phyloP scores from a whole-genome alignment of 2,888 invertebrate genomes.

The Philopedon plagiatum region DNA sequence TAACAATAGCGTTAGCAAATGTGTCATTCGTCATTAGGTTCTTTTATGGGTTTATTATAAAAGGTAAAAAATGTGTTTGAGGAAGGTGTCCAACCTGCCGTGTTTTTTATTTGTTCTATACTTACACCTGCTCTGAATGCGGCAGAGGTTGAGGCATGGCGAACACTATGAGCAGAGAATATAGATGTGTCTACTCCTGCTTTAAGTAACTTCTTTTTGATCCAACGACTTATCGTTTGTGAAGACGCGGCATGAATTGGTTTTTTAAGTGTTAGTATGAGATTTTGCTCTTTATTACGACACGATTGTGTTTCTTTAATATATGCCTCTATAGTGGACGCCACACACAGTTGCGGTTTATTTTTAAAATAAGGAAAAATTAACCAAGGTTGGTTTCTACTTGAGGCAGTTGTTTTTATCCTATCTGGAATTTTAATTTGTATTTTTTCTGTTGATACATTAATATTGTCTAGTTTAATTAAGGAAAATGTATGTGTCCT shows the following conservation, averaged over 20 bases:
- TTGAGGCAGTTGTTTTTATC: no score
- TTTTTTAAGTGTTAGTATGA: constrained; percentile 44
- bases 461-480: constrained; percentile 9
- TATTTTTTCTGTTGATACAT: constrained; percentile 9
- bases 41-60: constrained; percentile 40
- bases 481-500: constrained; percentile 16
- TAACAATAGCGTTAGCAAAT: constrained; percentile 35
- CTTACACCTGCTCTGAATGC: constrained; percentile 40
- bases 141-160: constrained; percentile 47
- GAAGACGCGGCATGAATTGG: constrained; percentile 39
- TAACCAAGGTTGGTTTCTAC: no score
- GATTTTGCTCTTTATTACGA: neutral
- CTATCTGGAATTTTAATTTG: no score
- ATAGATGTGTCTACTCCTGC: constrained; percentile 38
- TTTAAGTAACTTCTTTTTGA: constrained; percentile 38
- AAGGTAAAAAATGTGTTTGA: constrained; percentile 42
- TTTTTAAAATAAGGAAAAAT: constrained; percentile 22
- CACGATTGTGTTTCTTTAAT: constrained; percentile 8
- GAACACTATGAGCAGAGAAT: constrained; percentile 37
- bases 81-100: constrained; percentile 46
- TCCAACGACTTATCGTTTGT: constrained; percentile 47
- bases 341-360: constrained; percentile 39
- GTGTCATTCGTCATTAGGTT: constrained; percentile 30
- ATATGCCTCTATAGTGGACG: constrained; percentile 31
- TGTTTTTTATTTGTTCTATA: constrained; percentile 43